Base-by-base conservation (phyloP, 2,888 invertebrate species). In the Archips crataeganus region DNA sequence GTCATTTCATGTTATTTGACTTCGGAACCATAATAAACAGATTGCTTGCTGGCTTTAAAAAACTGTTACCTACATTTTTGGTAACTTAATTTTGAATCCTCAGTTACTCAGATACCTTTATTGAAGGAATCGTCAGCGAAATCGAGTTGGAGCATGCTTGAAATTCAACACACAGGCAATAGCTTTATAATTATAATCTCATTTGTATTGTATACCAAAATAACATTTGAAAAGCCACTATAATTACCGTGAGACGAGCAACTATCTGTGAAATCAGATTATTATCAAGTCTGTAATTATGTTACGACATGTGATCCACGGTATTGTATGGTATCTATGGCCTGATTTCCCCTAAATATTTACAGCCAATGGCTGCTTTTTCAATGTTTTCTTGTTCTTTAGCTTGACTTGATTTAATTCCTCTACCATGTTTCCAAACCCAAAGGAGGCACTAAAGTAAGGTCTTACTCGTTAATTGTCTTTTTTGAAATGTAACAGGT, bases 1-100 rank as follows among this genome's bases (percentile, higher is more conserved):
- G 63, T 74, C 54, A 66, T 76, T 75, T 71, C 66, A 72, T 64
- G 63, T 74, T 34, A 68, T 75, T 75, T 73, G 66, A 72, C 70
- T 74, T 70, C 6, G n/a, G 32, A 66, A 61, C 69, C 57, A 23
- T 11, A 32, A 57, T 23, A 3, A 5, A 11, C 32, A 57, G 11
- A 32, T 32, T 11, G 11, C 32, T 32, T 32, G 32, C 32, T 11
- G 2, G 11, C 23, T 54, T 9, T 23, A 23, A 54, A 54, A 54
- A 23, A 15, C 5, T 39, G 39, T 39, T 39, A 36, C 36, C 2
- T 15, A 23, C 11, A 32, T 57, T 54, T 23, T 57, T 9, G 51
- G 23, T 54, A 2, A 54, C 8, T 54, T 54, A 2, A 15, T 54
- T 23, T 54, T 54, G 6, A 54, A 15, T 15, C 23, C 15, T n/a